Percentiles rank a stretch among this genome's conserved stretches.
Evolutionary conservation across 2,113 vertebrate species (phyloP).

Genomic region (Burhinus bistriatus): DNA sequence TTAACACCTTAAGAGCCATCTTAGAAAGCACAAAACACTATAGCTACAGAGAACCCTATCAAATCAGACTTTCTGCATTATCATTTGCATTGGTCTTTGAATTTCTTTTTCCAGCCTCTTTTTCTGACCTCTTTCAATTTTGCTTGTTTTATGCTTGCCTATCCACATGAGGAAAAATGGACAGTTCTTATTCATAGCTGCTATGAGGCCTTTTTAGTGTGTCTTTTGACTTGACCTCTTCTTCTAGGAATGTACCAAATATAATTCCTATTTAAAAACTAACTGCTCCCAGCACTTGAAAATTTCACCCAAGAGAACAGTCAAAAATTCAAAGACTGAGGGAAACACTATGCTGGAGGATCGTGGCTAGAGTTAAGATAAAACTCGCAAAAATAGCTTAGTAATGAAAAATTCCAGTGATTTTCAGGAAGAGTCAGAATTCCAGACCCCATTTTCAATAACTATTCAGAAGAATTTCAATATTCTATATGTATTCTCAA

Average conservation of each 20-base stretch:
- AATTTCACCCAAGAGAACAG: neutral
- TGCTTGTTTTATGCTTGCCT: neutral
- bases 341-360: neutral
- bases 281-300: neutral
- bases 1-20: neutral
- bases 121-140: neutral
- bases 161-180: neutral
- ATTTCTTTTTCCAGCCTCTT: neutral
- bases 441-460: neutral
- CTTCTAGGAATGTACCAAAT: neutral
- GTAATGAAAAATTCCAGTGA: neutral
- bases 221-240: neutral
- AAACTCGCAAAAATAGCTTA: neutral
- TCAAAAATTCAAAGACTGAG: neutral
- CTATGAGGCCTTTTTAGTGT: neutral
- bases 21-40: neutral
- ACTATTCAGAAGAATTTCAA: neutral
- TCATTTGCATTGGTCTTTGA: neutral
- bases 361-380: neutral
- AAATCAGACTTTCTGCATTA: neutral
- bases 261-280: neutral
- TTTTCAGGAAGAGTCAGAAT: neutral
- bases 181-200: neutral
- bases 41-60: neutral
- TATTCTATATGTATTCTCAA: neutral